A percentile compares a stretch with the other conserved stretches of the same genome.
Evolutionary conservation across 2,888 invertebrate genomes (phyloP).

Genomic region (Meghimatium bilineatum): DNA sequence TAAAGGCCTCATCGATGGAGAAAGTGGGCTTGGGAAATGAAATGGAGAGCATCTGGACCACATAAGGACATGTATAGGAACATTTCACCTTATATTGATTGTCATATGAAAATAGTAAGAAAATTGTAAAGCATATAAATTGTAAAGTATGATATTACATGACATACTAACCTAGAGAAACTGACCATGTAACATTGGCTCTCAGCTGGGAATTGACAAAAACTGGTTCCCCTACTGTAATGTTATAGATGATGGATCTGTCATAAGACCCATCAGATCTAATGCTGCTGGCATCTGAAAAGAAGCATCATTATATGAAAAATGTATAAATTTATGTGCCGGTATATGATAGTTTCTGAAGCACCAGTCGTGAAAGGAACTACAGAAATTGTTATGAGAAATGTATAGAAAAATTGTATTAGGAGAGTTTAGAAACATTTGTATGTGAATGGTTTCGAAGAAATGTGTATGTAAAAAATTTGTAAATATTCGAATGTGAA

Average conservation of each 20-base stretch:
- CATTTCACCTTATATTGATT: too few relatives aligned
- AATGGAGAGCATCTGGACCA: too few relatives aligned
- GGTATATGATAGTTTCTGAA: too few relatives aligned
- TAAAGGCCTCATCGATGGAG: too few relatives aligned
- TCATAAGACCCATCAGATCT: neutral
- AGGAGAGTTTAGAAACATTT: neutral
- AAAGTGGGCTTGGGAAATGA: too few relatives aligned
- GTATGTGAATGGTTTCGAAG: neutral
- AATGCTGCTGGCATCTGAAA: slow-evolving; percentile 11
- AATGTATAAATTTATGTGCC: neutral
- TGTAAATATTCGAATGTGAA: neutral
- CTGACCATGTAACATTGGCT: slow-evolving; percentile 41
- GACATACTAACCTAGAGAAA: slow-evolving; percentile 23
- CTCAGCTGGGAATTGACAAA: slow-evolving; percentile 32
- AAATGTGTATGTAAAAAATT: neutral
- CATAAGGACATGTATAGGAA: too few relatives aligned
- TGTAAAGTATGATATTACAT: too few relatives aligned
- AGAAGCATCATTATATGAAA: neutral
- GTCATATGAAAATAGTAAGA: too few relatives aligned
- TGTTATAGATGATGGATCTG: slow-evolving; percentile 21
- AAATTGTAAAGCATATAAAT: too few relatives aligned
- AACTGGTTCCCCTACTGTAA: slow-evolving; percentile 17
- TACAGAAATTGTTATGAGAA: too few relatives aligned
- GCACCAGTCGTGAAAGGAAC: too few relatives aligned
- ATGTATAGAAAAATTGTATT: too few relatives aligned